Conservation (phyloP, 1,140 invertebrate genomes). For the Oedothorax gibbosus region DNA sequence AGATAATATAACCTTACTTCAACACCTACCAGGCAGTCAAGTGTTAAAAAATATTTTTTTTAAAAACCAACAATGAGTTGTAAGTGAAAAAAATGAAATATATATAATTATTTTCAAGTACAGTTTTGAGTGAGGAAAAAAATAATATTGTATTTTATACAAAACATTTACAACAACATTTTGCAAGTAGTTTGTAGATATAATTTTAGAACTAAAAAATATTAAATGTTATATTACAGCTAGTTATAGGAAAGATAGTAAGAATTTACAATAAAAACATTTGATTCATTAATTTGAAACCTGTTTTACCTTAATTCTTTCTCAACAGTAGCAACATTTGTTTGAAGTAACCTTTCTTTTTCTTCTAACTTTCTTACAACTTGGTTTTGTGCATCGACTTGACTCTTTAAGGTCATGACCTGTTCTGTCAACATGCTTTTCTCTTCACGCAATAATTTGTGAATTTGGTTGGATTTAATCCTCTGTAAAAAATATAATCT, state of each 20-base stretch:
- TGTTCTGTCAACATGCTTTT: constrained; percentile 91
- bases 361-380: constrained; percentile 96
- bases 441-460: constrained; percentile 94
- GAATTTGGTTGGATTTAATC: constrained; percentile 96
- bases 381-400: constrained; percentile 95
- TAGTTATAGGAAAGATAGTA: background rate
- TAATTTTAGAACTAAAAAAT: background rate
- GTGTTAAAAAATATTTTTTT: too few species aligned
- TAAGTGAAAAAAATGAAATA: too few species aligned
- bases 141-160: too few species aligned
- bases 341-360: constrained; percentile 94
- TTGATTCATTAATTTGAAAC: background rate
- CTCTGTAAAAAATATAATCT: constrained; percentile 71
- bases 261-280: background rate
- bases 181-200: too few species aligned
- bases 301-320: constrained; percentile 82
- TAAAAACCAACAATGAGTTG: too few species aligned
- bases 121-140: too few species aligned
- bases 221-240: background rate
- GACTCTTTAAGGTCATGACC: constrained; percentile 85
- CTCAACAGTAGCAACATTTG: constrained; percentile 91
- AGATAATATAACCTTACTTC: too few species aligned
- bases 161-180: too few species aligned
- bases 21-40: too few species aligned
- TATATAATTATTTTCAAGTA: too few species aligned